Percentiles rank a stretch among this genome's conserved stretches.
phyloP scores from a whole-genome alignment of 2,113 vertebrate species.

The Tretioscincus oriximinensis region DNA sequence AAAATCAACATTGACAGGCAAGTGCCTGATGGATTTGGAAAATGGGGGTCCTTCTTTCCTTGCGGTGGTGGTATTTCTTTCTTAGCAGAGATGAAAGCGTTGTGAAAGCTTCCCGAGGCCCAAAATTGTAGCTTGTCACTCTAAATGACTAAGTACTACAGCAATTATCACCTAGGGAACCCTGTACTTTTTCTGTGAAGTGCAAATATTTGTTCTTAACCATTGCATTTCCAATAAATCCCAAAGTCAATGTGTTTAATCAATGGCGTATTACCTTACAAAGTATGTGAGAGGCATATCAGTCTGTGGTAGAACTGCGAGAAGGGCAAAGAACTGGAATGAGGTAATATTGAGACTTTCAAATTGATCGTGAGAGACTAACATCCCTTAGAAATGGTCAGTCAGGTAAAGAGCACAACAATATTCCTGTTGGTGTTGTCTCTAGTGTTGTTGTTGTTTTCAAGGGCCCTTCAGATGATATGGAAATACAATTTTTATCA shows the following conservation, averaged over 20 bases:
- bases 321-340: too few relatives aligned
- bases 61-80: not conserved
- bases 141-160: not conserved
- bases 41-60: rapidly evolving
- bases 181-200: not conserved
- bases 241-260: not conserved
- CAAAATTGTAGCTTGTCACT: not conserved
- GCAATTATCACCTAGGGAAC: not conserved
- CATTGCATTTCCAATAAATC: not conserved
- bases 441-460: too few relatives aligned
- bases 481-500: too few relatives aligned
- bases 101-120: not conserved
- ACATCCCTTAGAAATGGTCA: too few relatives aligned
- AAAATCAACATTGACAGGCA: not conserved
- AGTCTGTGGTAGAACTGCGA: too few relatives aligned
- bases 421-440: too few relatives aligned
- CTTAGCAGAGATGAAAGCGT: not conserved
- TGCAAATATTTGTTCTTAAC: slow-evolving; percentile 2
- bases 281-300: too few relatives aligned
- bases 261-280: not conserved
- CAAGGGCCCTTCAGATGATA: too few relatives aligned
- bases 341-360: too few relatives aligned
- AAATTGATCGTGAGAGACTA: too few relatives aligned
- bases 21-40: not conserved
- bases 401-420: too few relatives aligned